Evolutionary conservation across 2,888 invertebrate genomes (phyloP), one percentile per base, ranked within the genome.

Genomic region (Hofmannophila pseudospretella): DNA sequence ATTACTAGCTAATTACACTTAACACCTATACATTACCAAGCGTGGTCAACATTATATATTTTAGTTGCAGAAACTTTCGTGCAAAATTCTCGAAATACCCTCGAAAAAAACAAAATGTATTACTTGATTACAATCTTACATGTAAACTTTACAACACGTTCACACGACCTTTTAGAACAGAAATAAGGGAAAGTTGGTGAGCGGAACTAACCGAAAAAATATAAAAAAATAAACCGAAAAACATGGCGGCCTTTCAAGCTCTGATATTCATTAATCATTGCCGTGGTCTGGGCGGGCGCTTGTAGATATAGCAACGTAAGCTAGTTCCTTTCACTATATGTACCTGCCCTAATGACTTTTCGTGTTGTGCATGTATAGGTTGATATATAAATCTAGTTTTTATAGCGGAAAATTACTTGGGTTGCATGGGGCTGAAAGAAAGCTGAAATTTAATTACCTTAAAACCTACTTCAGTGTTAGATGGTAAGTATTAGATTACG

Each of bases 241-340:
- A 67, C 63, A 74, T 67, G 67, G 68, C 67, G 54, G 67, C 63
- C 63, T 70, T 72, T 64, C 64, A 60, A 69, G 69, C 68, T 68
- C 66, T 75, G 72, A 71, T 71, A 69, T 64, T 71, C 80, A 82
- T 82, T 80, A 79, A 84, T 82, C 82, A 82, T 77, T 58, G 42
- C 50, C 45, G 58, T 53, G 57, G 64, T 55, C 60, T 73, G 77
- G 81, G 78, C 76, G 80, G 73, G 49, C 51, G 48, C 45, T 55
- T 51, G 57, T 51, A 49, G 49, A 38, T 58, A 48, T 63, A 60
- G 3, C 54, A 55, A 62, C 51, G 54, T 49, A 51, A 54, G 45
- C 42, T 47, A 23, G 54, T 26, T 37, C 36, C 32, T 36, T 36
- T 42, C 10, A 10, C 30, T 36, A 34, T 57, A 51, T 59, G 53